A percentile compares a stretch with the other conserved stretches of the same genome.
Evolutionary conservation across 2,113 vertebrate species (phyloP).

Genomic region (Phyllostomus hastatus): DNA sequence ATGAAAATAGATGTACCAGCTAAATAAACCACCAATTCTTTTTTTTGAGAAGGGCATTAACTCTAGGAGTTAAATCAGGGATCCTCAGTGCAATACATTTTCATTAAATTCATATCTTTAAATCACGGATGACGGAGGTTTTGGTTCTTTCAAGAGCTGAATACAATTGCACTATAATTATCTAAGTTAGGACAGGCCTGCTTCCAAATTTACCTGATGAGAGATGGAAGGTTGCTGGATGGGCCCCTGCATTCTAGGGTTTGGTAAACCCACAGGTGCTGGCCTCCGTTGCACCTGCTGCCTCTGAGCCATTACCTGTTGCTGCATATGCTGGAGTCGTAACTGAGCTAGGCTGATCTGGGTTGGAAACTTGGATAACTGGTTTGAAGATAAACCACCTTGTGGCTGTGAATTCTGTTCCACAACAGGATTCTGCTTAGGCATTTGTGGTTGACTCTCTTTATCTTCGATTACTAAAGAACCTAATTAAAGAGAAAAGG

Average conservation of each 20-base stretch:
- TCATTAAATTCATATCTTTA: conserved; percentile 6
- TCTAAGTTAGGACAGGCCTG: conserved; percentile 69
- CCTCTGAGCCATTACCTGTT: conserved; percentile 87
- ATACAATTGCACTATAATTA: conserved; percentile 58
- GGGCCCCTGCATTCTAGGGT: conserved; percentile 82
- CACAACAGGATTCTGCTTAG: conserved; percentile 80
- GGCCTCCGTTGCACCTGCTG: conserved; percentile 85
- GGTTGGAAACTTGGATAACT: conserved; percentile 86
- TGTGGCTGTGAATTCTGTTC: conserved; percentile 80
- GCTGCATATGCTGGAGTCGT: conserved; percentile 89
- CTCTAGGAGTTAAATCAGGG: conserved; percentile 5
- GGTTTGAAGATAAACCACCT: conserved; percentile 82
- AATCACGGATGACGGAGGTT: background rate
- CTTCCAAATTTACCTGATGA: conserved; percentile 80
- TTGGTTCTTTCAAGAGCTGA: conserved; percentile 50
- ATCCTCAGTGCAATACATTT: background rate
- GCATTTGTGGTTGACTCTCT: conserved; percentile 80
- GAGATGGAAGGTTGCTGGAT: conserved; percentile 79
- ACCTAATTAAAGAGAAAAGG: conserved; percentile 78
- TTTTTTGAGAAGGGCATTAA: background rate
- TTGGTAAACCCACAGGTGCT: conserved; percentile 75
- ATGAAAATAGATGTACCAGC: background rate
- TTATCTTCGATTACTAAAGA: conserved; percentile 87
- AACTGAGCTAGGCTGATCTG: conserved; percentile 89
- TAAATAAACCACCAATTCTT: conserved; percentile 43